A percentile compares a stretch with the other conserved stretches of the same genome.
Evolutionary conservation across 2,888 invertebrate species (phyloP).

Genomic region (Xylocampa areola): DNA sequence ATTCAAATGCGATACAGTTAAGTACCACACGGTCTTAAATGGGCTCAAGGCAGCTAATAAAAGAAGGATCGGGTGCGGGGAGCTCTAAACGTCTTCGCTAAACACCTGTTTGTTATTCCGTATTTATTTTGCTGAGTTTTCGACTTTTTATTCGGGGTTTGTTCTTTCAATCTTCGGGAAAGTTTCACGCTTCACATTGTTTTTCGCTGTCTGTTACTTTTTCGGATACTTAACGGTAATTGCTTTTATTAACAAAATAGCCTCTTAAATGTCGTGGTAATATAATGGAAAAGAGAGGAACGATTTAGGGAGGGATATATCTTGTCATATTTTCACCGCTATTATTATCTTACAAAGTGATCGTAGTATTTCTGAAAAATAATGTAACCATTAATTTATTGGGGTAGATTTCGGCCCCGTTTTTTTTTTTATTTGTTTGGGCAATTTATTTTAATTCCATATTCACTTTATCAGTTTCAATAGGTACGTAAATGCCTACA

Average conservation of each 20-base stretch:
- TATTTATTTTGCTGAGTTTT: constrained; percentile 54
- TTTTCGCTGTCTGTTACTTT: constrained; percentile 33
- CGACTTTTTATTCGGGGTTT: constrained; percentile 46
- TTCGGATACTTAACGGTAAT: constrained; percentile 38
- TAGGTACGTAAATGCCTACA: no score
- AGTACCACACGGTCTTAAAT: constrained; percentile 62
- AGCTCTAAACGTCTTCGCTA: constrained; percentile 60
- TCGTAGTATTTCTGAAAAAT: background rate
- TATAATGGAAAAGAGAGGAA: background rate
- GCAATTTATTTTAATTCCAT: no score
- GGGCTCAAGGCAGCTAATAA: constrained; percentile 70
- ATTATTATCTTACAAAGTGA: background rate
- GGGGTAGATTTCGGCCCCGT: no score
- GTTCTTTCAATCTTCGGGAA: constrained; percentile 49
- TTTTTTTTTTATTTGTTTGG: no score
- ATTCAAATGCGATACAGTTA: constrained; percentile 64
- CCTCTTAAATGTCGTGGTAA: constrained; percentile 13
- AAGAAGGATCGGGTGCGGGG: constrained; percentile 59
- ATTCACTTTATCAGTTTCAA: no score
- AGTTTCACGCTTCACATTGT: constrained; percentile 34
- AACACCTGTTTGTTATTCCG: constrained; percentile 70
- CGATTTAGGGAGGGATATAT: background rate
- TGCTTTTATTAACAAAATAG: constrained; percentile 46
- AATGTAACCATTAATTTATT: no score
- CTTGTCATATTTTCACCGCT: background rate